Base-by-base conservation (phyloP, 1,140 invertebrate species). In the Sycobia sp. region DNA sequence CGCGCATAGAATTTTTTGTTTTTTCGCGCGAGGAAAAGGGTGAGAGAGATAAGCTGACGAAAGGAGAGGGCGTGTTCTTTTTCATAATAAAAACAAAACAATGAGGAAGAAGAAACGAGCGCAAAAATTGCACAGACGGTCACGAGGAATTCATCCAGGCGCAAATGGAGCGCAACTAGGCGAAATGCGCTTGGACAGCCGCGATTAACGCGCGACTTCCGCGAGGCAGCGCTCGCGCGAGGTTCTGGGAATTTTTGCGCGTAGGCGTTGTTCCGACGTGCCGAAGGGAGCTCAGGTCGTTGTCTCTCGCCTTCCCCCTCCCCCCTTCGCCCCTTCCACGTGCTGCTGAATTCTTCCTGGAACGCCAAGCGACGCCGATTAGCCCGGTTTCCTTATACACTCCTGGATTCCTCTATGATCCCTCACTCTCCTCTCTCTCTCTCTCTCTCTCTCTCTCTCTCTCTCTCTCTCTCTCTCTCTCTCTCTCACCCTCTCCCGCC, bases 181-280 rank as follows among this genome's bases (percentile, higher is more conserved):
- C 41, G 41, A 46, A 57, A 57, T 2, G 36, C 25, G 38, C 20
- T 8, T 18, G 43, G 22, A 16, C 16, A 27, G 7, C 10, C n/a
- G 2, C 23, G 25, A 57, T 57, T 57, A 57, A 34, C 27, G 55
- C 46, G 27, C 23, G 55, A 57, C 41, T 57, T 57, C 27, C 55
- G 25, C 29, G 18, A 0, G 27, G 29, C 25, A 29, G 18, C 3
- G 27, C 18, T 39, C 18, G 41, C 41, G 16, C 41, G 16, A 20
- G 1, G 29, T 36, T 41, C 39, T 13, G 34, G 14, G 36, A 55
- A 55, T 55, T 55, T 43, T 27, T 7, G 32, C 29, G 32, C 29
- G 41, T 57, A 36, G 39, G 32, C 36, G 39, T 53, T 22, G 18
- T 8, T 27, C 13, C 4, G n/a, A n/a, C n/a, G n/a, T n/a, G n/a